Evolutionary conservation across 1,140 invertebrate genomes (phyloP).

Genomic region (Heliconius hermathena): DNA sequence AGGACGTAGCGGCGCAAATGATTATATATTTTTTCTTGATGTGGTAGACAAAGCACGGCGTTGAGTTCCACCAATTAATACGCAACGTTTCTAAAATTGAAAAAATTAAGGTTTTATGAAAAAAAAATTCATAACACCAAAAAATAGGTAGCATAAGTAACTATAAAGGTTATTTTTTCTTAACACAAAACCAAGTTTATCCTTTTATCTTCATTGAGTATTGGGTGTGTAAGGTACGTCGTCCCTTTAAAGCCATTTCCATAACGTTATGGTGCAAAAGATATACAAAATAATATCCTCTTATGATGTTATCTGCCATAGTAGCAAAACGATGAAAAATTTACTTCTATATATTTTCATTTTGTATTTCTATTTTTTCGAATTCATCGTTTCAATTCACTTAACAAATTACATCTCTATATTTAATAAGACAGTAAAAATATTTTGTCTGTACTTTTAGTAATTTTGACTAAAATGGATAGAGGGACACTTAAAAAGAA

Average conservation of each 20-base stretch:
- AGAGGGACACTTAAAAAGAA: no score
- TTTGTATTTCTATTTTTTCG: not conserved
- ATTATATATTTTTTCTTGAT: no score
- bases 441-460: no score
- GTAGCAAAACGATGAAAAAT: constrained; percentile 3
- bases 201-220: constrained; percentile 30
- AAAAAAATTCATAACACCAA: not conserved
- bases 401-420: not conserved
- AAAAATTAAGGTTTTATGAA: not conserved
- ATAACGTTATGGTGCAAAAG: constrained; percentile 33
- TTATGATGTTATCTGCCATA: constrained; percentile 13
- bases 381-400: not conserved
- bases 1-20: no score
- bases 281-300: constrained; percentile 29
- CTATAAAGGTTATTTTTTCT: constrained; percentile 7
- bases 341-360: not conserved
- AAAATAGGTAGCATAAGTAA: not conserved
- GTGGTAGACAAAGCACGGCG: no score
- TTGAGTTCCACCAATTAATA: no score
- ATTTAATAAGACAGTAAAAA: no score
- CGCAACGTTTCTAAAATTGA: not conserved
- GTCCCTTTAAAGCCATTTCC: constrained; percentile 32
- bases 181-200: constrained; percentile 19
- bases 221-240: not conserved
- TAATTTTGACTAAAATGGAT: no score